These are phyloP conservation scores for Typhlichthys eigenmanni DNA, from an alignment of 2,797 vertebrate genomes.

Conservation along the genomic window DNA sequence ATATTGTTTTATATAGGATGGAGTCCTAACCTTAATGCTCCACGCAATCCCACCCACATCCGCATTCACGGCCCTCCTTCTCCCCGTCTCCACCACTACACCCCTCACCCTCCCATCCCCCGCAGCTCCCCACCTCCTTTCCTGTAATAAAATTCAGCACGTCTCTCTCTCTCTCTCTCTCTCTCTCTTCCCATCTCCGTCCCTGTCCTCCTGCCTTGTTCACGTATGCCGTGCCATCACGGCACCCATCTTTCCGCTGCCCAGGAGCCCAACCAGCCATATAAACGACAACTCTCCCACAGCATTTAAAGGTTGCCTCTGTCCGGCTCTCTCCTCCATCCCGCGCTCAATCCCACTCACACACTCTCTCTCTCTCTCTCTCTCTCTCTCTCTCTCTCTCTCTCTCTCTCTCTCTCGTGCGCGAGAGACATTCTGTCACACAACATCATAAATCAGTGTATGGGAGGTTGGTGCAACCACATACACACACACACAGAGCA, in stretches of 20 bases:
- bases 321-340: slow-evolving; percentile 52
- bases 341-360: slow-evolving; percentile 62
- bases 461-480: slow-evolving; percentile 47
- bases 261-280: neutral
- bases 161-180: slow-evolving; percentile 19
- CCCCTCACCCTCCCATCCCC: slow-evolving; percentile 18
- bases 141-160: slow-evolving; percentile 61
- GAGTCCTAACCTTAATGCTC: slow-evolving; percentile 65
- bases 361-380: slow-evolving; percentile 29
- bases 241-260: neutral
- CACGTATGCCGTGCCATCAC: slow-evolving; percentile 10
- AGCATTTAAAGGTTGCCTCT: slow-evolving; percentile 55
- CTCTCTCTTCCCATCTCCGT: slow-evolving; percentile 25
- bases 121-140: slow-evolving; percentile 45
- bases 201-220: slow-evolving; percentile 43
- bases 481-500: slow-evolving; percentile 4
- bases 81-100: slow-evolving; percentile 51
- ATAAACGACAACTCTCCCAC: neutral
- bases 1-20: slow-evolving; percentile 40
- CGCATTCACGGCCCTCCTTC: slow-evolving; percentile 54
- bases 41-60: slow-evolving; percentile 48
- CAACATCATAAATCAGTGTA: slow-evolving; percentile 81
- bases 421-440: slow-evolving; percentile 69
- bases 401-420: too few species aligned
- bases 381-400: too few species aligned